These are phyloP conservation scores for Aix galericulata DNA, from an alignment of 2,113 vertebrate species.

Conservation along the genomic window DNA sequence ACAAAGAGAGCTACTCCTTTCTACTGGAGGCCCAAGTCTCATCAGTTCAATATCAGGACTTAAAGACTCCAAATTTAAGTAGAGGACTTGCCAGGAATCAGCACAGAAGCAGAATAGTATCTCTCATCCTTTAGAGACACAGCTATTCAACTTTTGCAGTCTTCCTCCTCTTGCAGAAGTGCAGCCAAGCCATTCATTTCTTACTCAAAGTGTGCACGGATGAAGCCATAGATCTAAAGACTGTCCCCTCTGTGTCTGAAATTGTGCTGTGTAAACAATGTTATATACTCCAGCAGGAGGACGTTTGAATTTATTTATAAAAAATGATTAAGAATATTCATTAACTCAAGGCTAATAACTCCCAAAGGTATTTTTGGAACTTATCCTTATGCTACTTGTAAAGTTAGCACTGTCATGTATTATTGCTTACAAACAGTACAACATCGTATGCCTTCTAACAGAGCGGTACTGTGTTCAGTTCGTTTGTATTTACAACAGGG, in stretches of 20 bases:
- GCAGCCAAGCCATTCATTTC: constrained; percentile 77
- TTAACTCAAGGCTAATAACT: constrained; percentile 72
- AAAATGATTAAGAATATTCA: constrained; percentile 70
- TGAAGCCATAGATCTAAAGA: constrained; percentile 69
- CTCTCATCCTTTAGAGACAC: constrained; percentile 73
- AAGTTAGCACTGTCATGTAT: constrained; percentile 81
- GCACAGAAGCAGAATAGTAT: constrained; percentile 70
- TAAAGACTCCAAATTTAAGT: constrained; percentile 66
- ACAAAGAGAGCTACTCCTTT: constrained; percentile 71
- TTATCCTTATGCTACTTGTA: constrained; percentile 79
- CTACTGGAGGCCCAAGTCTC: constrained; percentile 70
- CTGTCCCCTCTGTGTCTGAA: constrained; percentile 75
- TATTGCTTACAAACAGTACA: constrained; percentile 86
- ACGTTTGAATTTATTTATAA: constrained; percentile 77
- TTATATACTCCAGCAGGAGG: constrained; percentile 76
- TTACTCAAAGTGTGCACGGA: constrained; percentile 69
- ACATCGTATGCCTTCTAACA: constrained; percentile 79
- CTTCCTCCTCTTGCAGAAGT: constrained; percentile 75
- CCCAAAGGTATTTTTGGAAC: constrained; percentile 78
- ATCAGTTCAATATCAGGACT: constrained; percentile 42
- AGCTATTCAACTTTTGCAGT: constrained; percentile 71
- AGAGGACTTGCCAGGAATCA: constrained; percentile 65
- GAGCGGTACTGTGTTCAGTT: constrained; percentile 79
- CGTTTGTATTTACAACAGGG: constrained; percentile 81
- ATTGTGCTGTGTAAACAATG: constrained; percentile 83